Evolutionary conservation across 2,113 vertebrate genomes (phyloP).

Genomic region (Galeopterus variegatus): DNA sequence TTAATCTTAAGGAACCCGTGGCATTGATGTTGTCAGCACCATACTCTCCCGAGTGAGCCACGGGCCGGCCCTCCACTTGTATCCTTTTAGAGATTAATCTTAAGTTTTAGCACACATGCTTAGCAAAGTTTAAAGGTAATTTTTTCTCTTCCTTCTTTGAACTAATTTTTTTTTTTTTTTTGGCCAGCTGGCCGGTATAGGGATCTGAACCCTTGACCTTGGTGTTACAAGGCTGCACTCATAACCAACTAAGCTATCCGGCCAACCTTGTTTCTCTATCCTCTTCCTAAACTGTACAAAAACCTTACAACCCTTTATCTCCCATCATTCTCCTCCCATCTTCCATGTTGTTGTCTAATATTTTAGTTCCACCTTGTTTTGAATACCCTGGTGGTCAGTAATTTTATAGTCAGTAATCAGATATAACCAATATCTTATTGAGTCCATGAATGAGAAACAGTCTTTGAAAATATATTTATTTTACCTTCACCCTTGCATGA

Average conservation of each 20-base stretch:
- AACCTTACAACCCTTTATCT: background rate
- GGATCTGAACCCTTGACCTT: too few species aligned
- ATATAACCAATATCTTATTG: background rate
- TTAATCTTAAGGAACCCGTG: background rate
- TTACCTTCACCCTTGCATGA: background rate
- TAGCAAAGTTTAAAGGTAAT: conserved; percentile 19
- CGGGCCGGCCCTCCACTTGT: background rate
- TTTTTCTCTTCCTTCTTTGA: conserved; percentile 34
- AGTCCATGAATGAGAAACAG: background rate
- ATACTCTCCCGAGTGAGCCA: too few species aligned
- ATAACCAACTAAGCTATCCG: too few species aligned
- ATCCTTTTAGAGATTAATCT: background rate
- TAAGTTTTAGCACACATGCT: conserved; percentile 21
- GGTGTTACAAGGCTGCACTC: too few species aligned
- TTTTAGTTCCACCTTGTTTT: conserved; percentile 52
- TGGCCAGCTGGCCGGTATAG: too few species aligned
- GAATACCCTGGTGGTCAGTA: background rate
- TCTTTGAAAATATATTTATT: conserved; percentile 5
- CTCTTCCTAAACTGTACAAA: conserved; percentile 19
- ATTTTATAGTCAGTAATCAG: background rate
- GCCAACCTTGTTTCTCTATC: background rate
- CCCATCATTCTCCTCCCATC: background rate
- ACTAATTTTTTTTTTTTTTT: too few species aligned
- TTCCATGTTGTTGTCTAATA: background rate
- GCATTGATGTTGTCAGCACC: too few species aligned